Conservation (phyloP, 2,113 vertebrate genomes). For the Proterorhinus semilunaris region DNA sequence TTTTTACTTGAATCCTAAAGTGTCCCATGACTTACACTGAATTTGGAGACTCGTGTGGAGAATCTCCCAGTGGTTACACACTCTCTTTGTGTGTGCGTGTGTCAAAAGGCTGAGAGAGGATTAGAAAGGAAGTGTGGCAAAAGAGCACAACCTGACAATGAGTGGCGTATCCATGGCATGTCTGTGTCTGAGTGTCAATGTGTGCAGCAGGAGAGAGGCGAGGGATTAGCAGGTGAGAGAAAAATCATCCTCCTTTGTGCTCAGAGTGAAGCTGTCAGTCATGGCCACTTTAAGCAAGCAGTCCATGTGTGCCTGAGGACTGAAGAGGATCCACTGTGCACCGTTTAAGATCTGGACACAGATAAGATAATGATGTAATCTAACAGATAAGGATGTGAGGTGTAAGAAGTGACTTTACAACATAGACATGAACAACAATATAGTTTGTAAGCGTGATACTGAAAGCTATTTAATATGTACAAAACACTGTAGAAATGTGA, state of each 20-base stretch:
- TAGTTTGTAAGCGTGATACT: background rate
- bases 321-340: background rate
- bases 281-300: conserved; percentile 24
- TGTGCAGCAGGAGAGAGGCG: conserved; percentile 42
- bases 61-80: conserved; percentile 30
- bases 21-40: conserved; percentile 17
- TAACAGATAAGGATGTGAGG: background rate
- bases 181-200: conserved; percentile 48
- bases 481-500: too few relatives aligned
- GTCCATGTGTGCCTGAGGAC: conserved; percentile 12
- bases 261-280: conserved; percentile 59
- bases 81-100: conserved; percentile 16
- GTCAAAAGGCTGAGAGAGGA: conserved; percentile 41
- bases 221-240: conserved; percentile 54
- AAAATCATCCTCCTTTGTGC: conserved; percentile 42
- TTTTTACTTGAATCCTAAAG: conserved; percentile 29
- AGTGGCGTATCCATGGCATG: conserved; percentile 54
- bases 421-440: background rate
- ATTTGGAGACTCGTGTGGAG: conserved; percentile 18
- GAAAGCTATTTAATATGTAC: too few relatives aligned
- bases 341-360: background rate
- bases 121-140: conserved; percentile 65
- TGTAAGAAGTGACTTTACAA: background rate
- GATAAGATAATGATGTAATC: background rate
- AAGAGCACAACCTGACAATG: conserved; percentile 59